Evolutionary conservation across 2,888 invertebrate genomes (phyloP).

Genomic region (Unio delphinus): DNA sequence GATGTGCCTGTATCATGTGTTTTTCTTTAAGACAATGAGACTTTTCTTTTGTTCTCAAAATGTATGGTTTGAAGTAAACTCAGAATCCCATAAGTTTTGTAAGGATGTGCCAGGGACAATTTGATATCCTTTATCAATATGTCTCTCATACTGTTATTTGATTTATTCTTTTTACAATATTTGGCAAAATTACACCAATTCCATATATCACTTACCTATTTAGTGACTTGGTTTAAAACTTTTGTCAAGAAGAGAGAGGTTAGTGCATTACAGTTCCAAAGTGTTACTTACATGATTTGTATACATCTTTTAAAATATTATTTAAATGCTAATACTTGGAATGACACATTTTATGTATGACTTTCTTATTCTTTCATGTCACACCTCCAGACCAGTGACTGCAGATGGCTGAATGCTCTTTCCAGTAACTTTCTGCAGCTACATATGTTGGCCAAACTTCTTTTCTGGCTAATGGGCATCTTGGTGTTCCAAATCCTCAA

Average conservation of each 20-base stretch:
- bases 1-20: too few relatives aligned
- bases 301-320: too few relatives aligned
- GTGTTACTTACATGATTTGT: neutral
- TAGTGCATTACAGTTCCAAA: neutral
- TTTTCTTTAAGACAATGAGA: too few relatives aligned
- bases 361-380: neutral
- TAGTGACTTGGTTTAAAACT: too few relatives aligned
- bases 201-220: too few relatives aligned
- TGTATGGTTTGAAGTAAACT: neutral
- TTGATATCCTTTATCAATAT: neutral
- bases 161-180: neutral
- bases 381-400: constrained; percentile 19
- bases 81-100: neutral
- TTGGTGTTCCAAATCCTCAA: too few relatives aligned
- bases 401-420: constrained; percentile 32
- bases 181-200: neutral
- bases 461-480: constrained; percentile 26
- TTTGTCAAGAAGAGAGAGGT: neutral
- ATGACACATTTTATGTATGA: too few relatives aligned
- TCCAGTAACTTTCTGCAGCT: constrained; percentile 21
- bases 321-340: too few relatives aligned
- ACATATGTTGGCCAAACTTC: constrained; percentile 33
- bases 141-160: neutral
- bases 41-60: too few relatives aligned
- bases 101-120: neutral